Evolutionary conservation across 2,113 vertebrate genomes (phyloP).

Genomic region (Ivindomyrus marchei): DNA sequence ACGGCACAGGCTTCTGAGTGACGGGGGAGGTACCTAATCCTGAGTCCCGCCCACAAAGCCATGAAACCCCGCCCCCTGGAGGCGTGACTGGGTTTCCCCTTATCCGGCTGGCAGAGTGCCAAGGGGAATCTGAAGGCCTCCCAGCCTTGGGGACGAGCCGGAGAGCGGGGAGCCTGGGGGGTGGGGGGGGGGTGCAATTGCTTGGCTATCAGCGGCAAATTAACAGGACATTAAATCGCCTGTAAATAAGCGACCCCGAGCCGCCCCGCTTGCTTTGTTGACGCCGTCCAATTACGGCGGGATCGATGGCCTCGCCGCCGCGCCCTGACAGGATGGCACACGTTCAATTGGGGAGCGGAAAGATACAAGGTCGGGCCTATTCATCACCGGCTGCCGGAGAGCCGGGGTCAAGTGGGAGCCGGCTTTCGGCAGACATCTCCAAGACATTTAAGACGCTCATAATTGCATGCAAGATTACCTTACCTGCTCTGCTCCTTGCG

Average conservation of each 20-base stretch:
- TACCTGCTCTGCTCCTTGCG: slow-evolving; percentile 28
- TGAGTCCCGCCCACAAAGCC: neutral
- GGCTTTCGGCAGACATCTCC: slow-evolving; percentile 6
- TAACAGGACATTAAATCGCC: slow-evolving; percentile 30
- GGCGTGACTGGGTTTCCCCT: neutral
- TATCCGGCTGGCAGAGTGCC: neutral
- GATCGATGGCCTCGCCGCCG: slow-evolving; percentile 26
- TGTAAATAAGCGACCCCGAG: slow-evolving; percentile 25
- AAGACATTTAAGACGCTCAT: slow-evolving; percentile 34
- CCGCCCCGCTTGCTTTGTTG: slow-evolving; percentile 29
- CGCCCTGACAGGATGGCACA: slow-evolving; percentile 24
- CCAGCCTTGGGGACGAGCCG: neutral
- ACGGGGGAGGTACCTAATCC: neutral
- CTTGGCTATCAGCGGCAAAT: slow-evolving; percentile 27
- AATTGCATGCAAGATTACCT: slow-evolving; percentile 36
- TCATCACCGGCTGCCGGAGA: slow-evolving; percentile 25
- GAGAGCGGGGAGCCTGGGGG: neutral
- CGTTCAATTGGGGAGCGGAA: slow-evolving; percentile 31
- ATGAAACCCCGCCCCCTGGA: neutral
- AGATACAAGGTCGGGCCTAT: slow-evolving; percentile 27
- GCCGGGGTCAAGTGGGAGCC: neutral
- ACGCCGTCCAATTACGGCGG: slow-evolving; percentile 30
- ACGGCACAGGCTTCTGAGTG: neutral
- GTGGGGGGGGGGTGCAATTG: neutral
- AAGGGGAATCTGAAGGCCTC: neutral